Evolutionary conservation across 2,888 invertebrate genomes (phyloP).

Genomic region (Mythimna lalbum): DNA sequence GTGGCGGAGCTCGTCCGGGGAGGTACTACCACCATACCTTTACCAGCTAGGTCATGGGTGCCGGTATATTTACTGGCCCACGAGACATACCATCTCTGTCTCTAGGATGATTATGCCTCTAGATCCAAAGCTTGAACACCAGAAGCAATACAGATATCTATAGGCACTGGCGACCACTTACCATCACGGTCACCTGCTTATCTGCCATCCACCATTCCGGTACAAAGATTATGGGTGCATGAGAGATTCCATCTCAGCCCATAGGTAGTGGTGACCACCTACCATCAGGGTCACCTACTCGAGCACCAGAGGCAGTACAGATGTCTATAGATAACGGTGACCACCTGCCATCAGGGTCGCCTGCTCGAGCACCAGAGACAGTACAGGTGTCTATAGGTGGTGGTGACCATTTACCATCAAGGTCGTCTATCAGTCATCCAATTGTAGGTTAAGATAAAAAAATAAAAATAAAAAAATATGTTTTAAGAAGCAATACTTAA

Average conservation of each 20-base stretch:
- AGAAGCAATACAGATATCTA: constrained; percentile 4
- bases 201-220: neutral
- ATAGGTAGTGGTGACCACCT: no score
- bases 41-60: neutral
- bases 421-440: no score
- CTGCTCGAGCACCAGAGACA: no score
- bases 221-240: neutral
- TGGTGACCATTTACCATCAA: no score
- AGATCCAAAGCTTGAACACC: neutral
- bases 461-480: no score
- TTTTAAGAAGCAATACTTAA: no score
- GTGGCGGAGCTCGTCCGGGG: neutral
- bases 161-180: neutral
- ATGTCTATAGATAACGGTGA: no score
- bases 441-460: no score
- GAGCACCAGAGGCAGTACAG: no score
- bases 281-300: no score
- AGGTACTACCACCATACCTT: constrained; percentile 10
- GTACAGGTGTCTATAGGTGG: no score
- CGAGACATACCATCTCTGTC: neutral
- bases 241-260: neutral
- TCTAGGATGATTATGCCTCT: neutral
- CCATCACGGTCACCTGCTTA: neutral
- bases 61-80: neutral
- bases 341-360: no score